Percentiles rank a stretch among this genome's conserved stretches.
These are phyloP conservation scores for Actenoides hombroni DNA, from an alignment of 2,113 vertebrate species.

Conservation along the genomic window DNA sequence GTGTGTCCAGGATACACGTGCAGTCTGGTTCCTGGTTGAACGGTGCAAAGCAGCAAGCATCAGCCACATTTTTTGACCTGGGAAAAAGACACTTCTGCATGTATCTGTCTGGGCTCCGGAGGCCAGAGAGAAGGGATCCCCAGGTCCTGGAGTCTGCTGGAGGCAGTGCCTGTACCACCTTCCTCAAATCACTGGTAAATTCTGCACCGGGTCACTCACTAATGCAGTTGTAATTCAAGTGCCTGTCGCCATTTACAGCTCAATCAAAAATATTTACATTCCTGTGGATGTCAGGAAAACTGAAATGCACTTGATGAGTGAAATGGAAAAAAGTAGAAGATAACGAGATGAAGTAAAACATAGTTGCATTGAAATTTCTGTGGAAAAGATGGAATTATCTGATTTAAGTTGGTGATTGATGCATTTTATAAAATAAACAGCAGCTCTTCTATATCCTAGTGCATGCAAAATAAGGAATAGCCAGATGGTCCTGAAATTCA, in stretches of 20 bases:
- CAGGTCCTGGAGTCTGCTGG: neutral
- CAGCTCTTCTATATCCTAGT: neutral
- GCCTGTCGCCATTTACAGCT: neutral
- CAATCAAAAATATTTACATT: neutral
- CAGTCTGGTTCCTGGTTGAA: neutral
- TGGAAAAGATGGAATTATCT: neutral
- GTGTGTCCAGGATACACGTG: fast-evolving
- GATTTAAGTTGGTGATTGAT: neutral
- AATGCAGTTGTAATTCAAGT: neutral
- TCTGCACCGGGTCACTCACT: neutral
- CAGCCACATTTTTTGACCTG: fast-evolving
- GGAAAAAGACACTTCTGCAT: neutral
- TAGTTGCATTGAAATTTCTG: neutral
- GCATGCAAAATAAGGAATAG: neutral
- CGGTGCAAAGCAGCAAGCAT: neutral
- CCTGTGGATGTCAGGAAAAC: neutral
- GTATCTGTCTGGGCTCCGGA: fast-evolving
- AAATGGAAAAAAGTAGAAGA: neutral
- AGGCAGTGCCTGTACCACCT: fast-evolving
- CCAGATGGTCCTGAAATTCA: neutral
- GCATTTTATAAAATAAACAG: neutral
- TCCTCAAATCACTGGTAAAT: neutral
- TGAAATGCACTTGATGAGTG: neutral
- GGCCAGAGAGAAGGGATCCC: fast-evolving
- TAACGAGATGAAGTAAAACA: neutral